Evolutionary conservation across 2,797 vertebrate species (phyloP), one percentile per base, ranked within the genome.

Genomic region (Brachymystax lenok): DNA sequence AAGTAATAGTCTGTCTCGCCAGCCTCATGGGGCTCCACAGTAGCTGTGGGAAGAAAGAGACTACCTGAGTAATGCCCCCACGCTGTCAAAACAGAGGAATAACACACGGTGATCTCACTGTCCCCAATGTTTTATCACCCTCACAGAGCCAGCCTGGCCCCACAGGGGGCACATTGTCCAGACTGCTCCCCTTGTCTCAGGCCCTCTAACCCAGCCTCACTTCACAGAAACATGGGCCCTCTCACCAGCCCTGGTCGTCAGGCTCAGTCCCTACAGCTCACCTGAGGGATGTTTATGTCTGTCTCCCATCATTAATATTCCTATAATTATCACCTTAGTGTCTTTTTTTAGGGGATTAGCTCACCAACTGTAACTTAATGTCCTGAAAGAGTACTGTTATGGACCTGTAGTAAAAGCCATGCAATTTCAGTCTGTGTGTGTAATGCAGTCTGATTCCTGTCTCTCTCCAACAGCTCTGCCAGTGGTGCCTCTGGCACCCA

Each of bases 401-500:
- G 19, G 52, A 13, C 27, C 27, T 27, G 50, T 33, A 3, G 27
- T 63, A 10, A 59, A 52, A 33, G 52, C 28, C 52, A 61, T 30
- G 16, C 13, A 1, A 14, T 69, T 7, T 77, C 17, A 24, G 12
- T 52, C 56, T 63, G 8, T 73, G 35, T 74, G 46, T 75, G 73
- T 76, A 84, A 84, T 78, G 67, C 69, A 2, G 21, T 28, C 27
- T 74, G 54, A 79, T 75, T 74, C 78, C 27, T 72, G 33, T 74
- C 74, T 79, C 19, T 88, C 68, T 83, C 79, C 64, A 76, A 81
- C 75, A 88, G 84, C 77, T 86, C 80, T 84, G 76, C 69, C 83
- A 76, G 80, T 71, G 50, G 77, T 80, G 66, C 59, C 72, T 69
- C 76, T 86, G 81, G 82, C 87, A 77, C 84, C 87, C 81, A 86